These are phyloP conservation scores for Paelopatides confundens DNA, from an alignment of 53 echinoderm and acorn worm genomes.

Conservation along the genomic window DNA sequence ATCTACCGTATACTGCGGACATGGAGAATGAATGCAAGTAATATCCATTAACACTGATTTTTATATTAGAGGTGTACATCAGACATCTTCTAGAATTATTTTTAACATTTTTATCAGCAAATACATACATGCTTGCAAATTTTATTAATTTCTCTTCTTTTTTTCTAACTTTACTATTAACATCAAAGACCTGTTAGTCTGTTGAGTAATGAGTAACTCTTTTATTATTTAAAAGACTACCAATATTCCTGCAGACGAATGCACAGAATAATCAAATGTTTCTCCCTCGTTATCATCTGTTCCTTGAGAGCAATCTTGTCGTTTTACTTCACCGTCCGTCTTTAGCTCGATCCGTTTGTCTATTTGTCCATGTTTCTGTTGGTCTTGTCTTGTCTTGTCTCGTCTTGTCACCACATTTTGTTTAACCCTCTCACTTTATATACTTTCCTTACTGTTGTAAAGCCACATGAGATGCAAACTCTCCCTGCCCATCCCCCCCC, in stretches of 20 bases:
- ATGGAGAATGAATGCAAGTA: no score
- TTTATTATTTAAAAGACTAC: no score
- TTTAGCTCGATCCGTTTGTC: not conserved
- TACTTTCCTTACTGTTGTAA: not conserved
- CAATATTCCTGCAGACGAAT: no score
- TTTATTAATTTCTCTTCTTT: not conserved
- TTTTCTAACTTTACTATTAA: not conserved
- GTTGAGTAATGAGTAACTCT: not conserved
- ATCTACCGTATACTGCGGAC: no score
- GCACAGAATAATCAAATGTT: not conserved
- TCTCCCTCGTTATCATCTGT: not conserved
- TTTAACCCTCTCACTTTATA: not conserved
- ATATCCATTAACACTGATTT: no score
- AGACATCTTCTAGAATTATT: no score
- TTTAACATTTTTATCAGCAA: no score
- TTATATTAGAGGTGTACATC: no score
- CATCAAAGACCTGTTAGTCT: slow-evolving; percentile 24
- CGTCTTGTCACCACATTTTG: no score
- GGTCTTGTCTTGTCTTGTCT: not conserved
- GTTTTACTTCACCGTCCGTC: not conserved
- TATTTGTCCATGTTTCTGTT: not conserved
- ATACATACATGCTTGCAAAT: no score
- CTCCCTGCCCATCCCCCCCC: no score
- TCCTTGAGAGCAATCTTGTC: not conserved
- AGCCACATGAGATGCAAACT: no score